phyloP scores from a whole-genome alignment of 1,140 invertebrate genomes.

The Akabosia matsudoensis region DNA sequence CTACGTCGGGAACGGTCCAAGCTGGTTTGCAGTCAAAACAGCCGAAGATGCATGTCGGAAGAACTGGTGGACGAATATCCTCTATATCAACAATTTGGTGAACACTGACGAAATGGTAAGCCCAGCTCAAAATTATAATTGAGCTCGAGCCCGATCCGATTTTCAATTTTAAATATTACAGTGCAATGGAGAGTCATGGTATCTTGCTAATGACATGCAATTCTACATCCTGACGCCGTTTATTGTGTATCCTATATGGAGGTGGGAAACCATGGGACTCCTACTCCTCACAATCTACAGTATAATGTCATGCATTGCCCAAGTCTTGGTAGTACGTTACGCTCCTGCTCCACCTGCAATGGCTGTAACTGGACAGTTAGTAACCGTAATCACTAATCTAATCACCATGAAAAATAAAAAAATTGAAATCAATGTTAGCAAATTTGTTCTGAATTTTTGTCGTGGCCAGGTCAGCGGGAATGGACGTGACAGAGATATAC shows the following conservation, averaged over 20 bases:
- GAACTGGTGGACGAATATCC: constrained; percentile 57
- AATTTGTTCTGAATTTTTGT: background rate
- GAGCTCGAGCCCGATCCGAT: background rate
- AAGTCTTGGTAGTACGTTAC: constrained; percentile 27
- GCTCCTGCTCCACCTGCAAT: constrained; percentile 30
- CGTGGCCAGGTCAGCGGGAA: background rate
- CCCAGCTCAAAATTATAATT: constrained; percentile 3
- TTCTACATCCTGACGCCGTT: constrained; percentile 63
- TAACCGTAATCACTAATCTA: background rate
- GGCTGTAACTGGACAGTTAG: background rate
- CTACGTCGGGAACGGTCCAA: constrained; percentile 64
- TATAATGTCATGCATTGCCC: constrained; percentile 33
- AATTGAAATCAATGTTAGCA: background rate
- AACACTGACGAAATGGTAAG: constrained; percentile 51
- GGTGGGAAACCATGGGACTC: constrained; percentile 33
- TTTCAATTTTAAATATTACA: constrained; percentile 51
- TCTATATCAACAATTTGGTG: constrained; percentile 56
- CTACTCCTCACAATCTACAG: constrained; percentile 30
- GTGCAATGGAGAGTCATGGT: constrained; percentile 80
- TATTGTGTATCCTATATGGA: constrained; percentile 51
- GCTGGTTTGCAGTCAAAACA: constrained; percentile 63
- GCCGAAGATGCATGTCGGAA: constrained; percentile 61
- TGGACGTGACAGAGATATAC: constrained; percentile 27
- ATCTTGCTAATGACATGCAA: constrained; percentile 76
- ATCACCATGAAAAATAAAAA: background rate